Evolutionary conservation across 1,140 invertebrate genomes (phyloP), one percentile per base, ranked within the genome.

Genomic region (Nomia melanderi): DNA sequence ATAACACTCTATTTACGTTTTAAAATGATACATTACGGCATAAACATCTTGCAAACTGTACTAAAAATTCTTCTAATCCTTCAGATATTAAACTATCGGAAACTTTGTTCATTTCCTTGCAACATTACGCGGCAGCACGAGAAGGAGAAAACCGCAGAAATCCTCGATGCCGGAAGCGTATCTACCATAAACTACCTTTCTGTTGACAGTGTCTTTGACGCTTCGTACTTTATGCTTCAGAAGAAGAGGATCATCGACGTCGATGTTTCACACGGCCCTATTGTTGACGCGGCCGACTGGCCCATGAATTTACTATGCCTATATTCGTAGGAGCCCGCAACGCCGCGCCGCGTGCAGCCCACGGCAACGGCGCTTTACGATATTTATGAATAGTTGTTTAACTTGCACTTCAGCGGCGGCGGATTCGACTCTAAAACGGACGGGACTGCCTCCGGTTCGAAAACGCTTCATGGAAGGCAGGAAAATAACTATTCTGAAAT

Each of bases 371-470:
- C 57, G 53, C 79, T 79, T 79, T 79, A 66, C 70, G 76, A 87
- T 88, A 88, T 86, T 85, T 89, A 88, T 87, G 85, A 88, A 89
- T 87, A 84, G 82, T 82, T 88, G 88, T 90, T 89, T 87, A 82
- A 86, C 81, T 88, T 86, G 85, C 88, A 85, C 84, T 88, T 79
- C 59, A 82, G 70, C 75, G 60, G 67, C 59, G 63, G 69, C 41
- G 4, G 41, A 17, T 14, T 36, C 33, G 33, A 36, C 3, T 5
- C 33, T 8, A 36, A 8, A 36, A 36, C 8, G 3, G 33, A 36
- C 8, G 33, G 3, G 23, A n/a, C 41, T 31, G 25, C 44, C 33
- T 64, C 27, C n/a, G 33, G 14, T 54, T 54, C 27, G 29, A 20
- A 66, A 44, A 44, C 23, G 3, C 14, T 33, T 31, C 14, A 25